These are phyloP conservation scores for Microtus pennsylvanicus DNA, from an alignment of 2,113 vertebrate genomes.

Conservation along the genomic window DNA sequence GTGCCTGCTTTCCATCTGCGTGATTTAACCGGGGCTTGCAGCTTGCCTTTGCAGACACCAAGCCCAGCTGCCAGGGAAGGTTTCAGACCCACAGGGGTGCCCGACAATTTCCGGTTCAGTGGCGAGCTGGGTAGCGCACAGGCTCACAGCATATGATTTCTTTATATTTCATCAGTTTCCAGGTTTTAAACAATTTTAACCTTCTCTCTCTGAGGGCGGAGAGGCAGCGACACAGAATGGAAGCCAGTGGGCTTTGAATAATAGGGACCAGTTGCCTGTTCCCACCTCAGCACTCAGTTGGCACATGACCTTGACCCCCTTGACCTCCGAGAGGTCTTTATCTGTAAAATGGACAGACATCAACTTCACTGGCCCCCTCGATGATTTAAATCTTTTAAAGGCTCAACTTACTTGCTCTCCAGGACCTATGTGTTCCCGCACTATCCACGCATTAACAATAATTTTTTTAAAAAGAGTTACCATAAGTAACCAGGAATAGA, in stretches of 20 bases:
- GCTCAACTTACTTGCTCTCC: background rate
- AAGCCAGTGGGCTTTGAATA: background rate
- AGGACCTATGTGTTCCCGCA: background rate
- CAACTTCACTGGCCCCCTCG: background rate
- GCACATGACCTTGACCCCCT: background rate
- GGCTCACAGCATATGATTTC: constrained; percentile 13
- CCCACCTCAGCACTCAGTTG: background rate
- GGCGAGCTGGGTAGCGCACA: background rate
- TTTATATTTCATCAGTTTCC: constrained; percentile 52
- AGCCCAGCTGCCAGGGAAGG: constrained; percentile 56
- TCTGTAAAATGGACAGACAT: background rate
- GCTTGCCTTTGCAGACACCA: constrained; percentile 16
- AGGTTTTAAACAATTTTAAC: constrained; percentile 64
- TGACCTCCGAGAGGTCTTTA: background rate
- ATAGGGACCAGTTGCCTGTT: background rate
- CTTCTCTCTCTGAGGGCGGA: background rate
- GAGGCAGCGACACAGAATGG: background rate
- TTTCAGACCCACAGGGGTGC: background rate
- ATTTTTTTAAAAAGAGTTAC: constrained; percentile 24
- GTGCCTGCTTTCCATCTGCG: constrained; percentile 30
- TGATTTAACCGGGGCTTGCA: background rate
- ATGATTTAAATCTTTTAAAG: background rate
- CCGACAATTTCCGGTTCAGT: constrained; percentile 34
- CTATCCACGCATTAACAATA: background rate
- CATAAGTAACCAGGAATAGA: constrained; percentile 20